phyloP scores from a whole-genome alignment of 2,888 invertebrate species.

The Drosophila acutilabella region DNA sequence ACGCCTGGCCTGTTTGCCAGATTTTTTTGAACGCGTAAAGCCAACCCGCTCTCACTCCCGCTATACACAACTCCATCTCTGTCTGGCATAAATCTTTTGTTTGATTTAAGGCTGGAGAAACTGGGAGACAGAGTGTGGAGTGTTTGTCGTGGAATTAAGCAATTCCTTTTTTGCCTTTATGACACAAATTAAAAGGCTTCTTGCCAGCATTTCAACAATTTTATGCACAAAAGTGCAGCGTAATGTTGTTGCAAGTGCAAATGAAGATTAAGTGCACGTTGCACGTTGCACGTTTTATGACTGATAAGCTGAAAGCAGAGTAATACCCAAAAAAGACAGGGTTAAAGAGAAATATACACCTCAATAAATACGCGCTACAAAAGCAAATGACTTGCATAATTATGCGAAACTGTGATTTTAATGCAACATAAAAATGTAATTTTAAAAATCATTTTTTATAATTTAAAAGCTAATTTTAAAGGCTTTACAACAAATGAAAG shows the following conservation, averaged over 20 bases:
- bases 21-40: constrained; percentile 27
- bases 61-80: constrained; percentile 1
- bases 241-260: constrained; percentile 39
- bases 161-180: constrained; percentile 71
- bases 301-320: constrained; percentile 45
- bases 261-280: constrained; percentile 63
- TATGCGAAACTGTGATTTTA: not conserved
- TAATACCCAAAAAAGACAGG: constrained; percentile 10
- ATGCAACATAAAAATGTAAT: too few relatives aligned
- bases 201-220: not conserved
- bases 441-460: not conserved
- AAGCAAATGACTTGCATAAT: constrained; percentile 20
- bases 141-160: constrained; percentile 76
- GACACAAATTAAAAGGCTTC: constrained; percentile 72
- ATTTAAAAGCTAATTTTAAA: not conserved
- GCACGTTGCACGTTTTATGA: constrained; percentile 53
- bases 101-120: constrained; percentile 69
- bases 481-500: not conserved
- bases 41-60: constrained; percentile 14
- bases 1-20: constrained; percentile 34
- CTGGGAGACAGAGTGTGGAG: constrained; percentile 15
- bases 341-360: constrained; percentile 10
- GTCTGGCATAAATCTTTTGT: constrained; percentile 76
- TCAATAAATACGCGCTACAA: constrained; percentile 19
- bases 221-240: constrained; percentile 8